Evolutionary conservation across 2,113 vertebrate genomes (phyloP).

Genomic region (Chaetorhynchus papuensis): DNA sequence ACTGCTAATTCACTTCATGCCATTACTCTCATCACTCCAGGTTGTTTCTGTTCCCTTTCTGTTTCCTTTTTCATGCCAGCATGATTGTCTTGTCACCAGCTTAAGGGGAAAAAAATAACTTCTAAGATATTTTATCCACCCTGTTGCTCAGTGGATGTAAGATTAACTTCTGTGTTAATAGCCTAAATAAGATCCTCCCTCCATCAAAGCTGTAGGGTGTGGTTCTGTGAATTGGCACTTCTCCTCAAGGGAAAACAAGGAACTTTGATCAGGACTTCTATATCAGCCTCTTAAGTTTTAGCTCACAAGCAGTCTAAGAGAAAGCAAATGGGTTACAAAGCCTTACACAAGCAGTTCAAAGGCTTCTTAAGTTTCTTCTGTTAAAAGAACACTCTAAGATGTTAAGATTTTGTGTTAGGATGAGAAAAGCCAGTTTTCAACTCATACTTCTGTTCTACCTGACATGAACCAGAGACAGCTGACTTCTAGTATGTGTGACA

Average conservation of each 20-base stretch:
- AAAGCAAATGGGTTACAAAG: background rate
- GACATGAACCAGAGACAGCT: background rate
- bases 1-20: background rate
- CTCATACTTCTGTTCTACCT: background rate
- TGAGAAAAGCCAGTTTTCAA: background rate
- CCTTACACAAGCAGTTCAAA: background rate
- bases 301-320: background rate
- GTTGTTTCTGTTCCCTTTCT: constrained; percentile 5
- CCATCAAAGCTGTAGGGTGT: background rate
- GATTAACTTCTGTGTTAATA: background rate
- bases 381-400: background rate
- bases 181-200: background rate
- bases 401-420: background rate
- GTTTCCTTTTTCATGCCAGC: background rate
- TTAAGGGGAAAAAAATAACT: background rate
- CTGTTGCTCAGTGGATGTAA: background rate
- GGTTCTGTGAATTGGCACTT: background rate
- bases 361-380: background rate
- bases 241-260: background rate
- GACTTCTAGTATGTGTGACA: background rate
- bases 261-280: background rate
- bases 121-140: background rate
- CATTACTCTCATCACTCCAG: background rate
- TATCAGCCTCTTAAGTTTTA: background rate
- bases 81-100: background rate